Evolutionary conservation across 2,888 invertebrate genomes (phyloP).

Genomic region (Anorthoa munda): DNA sequence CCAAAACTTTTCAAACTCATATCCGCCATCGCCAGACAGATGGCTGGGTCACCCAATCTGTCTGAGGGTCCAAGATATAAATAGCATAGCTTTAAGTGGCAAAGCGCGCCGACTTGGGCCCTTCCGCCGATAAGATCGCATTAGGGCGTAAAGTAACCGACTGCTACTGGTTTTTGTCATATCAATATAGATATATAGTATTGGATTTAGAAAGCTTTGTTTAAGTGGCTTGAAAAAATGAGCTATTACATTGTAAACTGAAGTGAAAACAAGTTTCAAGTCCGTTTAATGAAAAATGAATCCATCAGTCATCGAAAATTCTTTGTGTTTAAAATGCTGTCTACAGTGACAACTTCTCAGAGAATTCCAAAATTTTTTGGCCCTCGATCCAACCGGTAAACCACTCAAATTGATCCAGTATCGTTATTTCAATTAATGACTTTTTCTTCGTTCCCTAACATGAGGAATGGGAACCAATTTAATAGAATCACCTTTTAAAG

Average conservation of each 20-base stretch:
- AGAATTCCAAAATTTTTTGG: background rate
- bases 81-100: constrained; percentile 88
- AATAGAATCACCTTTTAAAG: constrained; percentile 67
- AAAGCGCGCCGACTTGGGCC: constrained; percentile 86
- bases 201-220: constrained; percentile 52
- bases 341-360: too few species aligned
- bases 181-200: constrained; percentile 67
- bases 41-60: constrained; percentile 82
- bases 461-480: constrained; percentile 69
- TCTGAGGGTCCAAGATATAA: constrained; percentile 84
- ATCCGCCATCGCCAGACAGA: constrained; percentile 75
- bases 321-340: too few species aligned
- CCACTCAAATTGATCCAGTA: constrained; percentile 13
- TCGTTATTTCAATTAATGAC: constrained; percentile 66
- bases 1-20: constrained; percentile 51
- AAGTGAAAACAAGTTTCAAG: background rate
- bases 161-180: constrained; percentile 89
- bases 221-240: constrained; percentile 23
- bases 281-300: background rate
- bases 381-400: background rate
- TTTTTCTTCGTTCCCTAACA: constrained; percentile 65
- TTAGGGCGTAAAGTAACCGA: constrained; percentile 85
- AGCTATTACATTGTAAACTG: background rate
- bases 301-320: background rate
- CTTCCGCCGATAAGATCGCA: constrained; percentile 88